Evolutionary conservation across 2,888 invertebrate species (phyloP).

Genomic region (Erebia aethiops): DNA sequence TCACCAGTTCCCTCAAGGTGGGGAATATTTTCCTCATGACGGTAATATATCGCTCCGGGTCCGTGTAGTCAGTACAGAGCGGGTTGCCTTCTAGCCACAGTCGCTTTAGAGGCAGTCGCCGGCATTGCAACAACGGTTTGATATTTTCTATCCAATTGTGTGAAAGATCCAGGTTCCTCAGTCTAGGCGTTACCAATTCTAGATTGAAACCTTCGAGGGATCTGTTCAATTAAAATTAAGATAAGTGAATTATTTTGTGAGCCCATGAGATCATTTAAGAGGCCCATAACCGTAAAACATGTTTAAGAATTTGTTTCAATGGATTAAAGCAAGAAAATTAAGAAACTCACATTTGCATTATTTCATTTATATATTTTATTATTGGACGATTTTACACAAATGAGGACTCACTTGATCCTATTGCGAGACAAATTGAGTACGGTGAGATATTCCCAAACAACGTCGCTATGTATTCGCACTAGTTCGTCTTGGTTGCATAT

Average conservation of each 20-base stretch:
- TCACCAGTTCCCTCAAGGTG: slow-evolving; percentile 75
- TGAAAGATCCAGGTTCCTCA: slow-evolving; percentile 61
- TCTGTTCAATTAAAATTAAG: slow-evolving; percentile 48
- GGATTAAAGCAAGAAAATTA: too few species aligned
- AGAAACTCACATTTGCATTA: too few species aligned
- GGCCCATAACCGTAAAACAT: too few species aligned
- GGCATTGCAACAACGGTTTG: slow-evolving; percentile 51
- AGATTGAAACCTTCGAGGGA: slow-evolving; percentile 60
- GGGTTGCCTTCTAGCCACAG: slow-evolving; percentile 88
- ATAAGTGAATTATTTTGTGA: too few species aligned
- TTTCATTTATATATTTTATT: too few species aligned
- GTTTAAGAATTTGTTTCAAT: too few species aligned
- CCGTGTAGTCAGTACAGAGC: slow-evolving; percentile 85
- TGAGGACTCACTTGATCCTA: slow-evolving; percentile 59
- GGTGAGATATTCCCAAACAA: slow-evolving; percentile 56
- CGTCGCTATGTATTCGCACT: slow-evolving; percentile 49
- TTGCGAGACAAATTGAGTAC: slow-evolving; percentile 65
- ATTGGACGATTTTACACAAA: too few species aligned
- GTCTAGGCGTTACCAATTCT: slow-evolving; percentile 47
- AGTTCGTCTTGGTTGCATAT: slow-evolving; percentile 59
- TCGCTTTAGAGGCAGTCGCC: slow-evolving; percentile 70
- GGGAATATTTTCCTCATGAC: slow-evolving; percentile 80
- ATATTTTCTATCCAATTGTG: slow-evolving; percentile 57
- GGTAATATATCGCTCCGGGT: slow-evolving; percentile 83
- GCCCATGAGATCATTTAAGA: too few species aligned